phyloP scores from a whole-genome alignment of 2,888 invertebrate genomes.

The Drosophila prolongata region DNA sequence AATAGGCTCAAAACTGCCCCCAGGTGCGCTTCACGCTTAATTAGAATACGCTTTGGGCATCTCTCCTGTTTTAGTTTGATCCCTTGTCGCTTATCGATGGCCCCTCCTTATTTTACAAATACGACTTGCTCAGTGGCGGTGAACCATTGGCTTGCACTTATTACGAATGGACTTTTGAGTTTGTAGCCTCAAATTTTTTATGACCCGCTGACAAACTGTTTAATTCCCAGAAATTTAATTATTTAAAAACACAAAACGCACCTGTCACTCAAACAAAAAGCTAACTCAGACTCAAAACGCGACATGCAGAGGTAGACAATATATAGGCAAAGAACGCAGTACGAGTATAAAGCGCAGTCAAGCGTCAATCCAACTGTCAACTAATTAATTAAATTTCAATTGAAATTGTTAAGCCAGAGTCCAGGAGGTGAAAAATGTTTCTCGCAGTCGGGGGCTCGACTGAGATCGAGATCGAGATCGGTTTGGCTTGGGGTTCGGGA shows the following conservation, averaged over 20 bases:
- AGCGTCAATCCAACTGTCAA: constrained; percentile 82
- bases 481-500: constrained; percentile 27
- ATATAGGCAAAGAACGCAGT: constrained; percentile 7
- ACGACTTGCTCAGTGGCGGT: constrained; percentile 1
- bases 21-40: constrained; percentile 84
- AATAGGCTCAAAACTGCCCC: constrained; percentile 81
- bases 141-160: too few species aligned
- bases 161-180: too few species aligned
- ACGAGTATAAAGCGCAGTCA: constrained; percentile 56
- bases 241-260: constrained; percentile 44
- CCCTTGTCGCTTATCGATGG: constrained; percentile 11
- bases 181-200: too few species aligned
- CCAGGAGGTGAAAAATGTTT: constrained; percentile 44
- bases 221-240: constrained; percentile 60
- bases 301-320: constrained; percentile 11
- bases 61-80: constrained; percentile 34
- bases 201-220: constrained; percentile 32
- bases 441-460: constrained; percentile 71
- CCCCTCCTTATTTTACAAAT: constrained; percentile 11
- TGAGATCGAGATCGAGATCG: constrained; percentile 35
- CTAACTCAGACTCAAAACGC: constrained; percentile 17
- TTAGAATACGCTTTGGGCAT: constrained; percentile 76
- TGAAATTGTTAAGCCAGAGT: constrained; percentile 81
- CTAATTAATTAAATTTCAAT: constrained; percentile 84
- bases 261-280: constrained; percentile 58